A percentile compares a stretch with the other conserved stretches of the same genome.
Evolutionary conservation across 2,113 vertebrate genomes (phyloP).

Genomic region (Bubo blakistoni): DNA sequence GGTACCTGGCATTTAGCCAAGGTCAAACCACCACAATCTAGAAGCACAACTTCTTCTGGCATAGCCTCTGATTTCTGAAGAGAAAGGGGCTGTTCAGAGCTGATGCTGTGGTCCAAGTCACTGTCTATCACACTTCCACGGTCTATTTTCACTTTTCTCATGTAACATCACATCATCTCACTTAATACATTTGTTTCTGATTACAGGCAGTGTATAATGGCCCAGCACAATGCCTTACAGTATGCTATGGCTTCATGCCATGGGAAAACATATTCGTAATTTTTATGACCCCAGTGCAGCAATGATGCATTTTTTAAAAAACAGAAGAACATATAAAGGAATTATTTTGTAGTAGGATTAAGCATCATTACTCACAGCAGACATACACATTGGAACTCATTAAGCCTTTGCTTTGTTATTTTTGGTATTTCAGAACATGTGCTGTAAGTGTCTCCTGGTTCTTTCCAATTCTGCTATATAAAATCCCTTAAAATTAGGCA

Average conservation of each 20-base stretch:
- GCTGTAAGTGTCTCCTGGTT: constrained; percentile 38
- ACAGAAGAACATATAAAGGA: constrained; percentile 68
- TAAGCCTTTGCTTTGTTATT: constrained; percentile 60
- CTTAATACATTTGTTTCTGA: constrained; percentile 79
- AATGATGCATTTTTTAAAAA: constrained; percentile 69
- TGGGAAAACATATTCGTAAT: constrained; percentile 78
- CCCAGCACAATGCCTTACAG: constrained; percentile 57
- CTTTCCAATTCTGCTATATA: constrained; percentile 40
- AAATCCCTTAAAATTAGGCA: constrained; percentile 49
- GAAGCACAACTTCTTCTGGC: constrained; percentile 58
- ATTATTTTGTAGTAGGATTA: constrained; percentile 73
- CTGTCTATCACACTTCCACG: constrained; percentile 61
- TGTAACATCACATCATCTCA: constrained; percentile 73
- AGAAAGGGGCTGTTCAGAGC: constrained; percentile 42
- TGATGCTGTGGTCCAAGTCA: constrained; percentile 45
- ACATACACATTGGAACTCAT: constrained; percentile 65
- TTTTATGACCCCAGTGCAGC: constrained; percentile 73
- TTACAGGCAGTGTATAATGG: constrained; percentile 68
- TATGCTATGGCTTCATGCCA: constrained; percentile 70
- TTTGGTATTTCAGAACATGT: constrained; percentile 64
- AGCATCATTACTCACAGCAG: constrained; percentile 65
- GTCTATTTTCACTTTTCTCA: constrained; percentile 70
- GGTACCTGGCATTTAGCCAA: too few relatives aligned
- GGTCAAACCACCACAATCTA: too few relatives aligned
- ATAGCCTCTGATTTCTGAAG: constrained; percentile 31